phyloP scores from a whole-genome alignment of 2,113 vertebrate species.

The Aptenodytes forsteri region DNA sequence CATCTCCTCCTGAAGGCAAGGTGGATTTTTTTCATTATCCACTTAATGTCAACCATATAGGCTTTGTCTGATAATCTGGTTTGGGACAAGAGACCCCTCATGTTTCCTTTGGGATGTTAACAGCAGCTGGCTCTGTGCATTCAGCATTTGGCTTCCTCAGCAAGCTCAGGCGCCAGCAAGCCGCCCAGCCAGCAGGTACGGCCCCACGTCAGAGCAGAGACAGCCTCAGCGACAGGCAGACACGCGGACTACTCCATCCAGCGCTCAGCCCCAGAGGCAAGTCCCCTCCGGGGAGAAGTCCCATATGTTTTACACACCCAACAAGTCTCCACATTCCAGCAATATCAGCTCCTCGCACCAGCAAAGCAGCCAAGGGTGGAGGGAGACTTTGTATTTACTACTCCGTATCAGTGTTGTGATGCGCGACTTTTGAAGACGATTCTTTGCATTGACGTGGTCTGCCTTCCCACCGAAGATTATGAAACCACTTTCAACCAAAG shows the following conservation, averaged over 20 bases:
- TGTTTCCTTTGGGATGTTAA: not conserved
- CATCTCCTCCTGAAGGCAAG: not conserved
- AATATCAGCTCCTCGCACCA: not conserved
- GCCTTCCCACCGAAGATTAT: not conserved
- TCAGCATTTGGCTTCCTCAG: not conserved
- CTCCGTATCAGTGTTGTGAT: not conserved
- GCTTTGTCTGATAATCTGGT: not conserved
- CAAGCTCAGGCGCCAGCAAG: not conserved
- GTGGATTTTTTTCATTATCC: not conserved
- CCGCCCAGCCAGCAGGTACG: not conserved
- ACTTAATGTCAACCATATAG: too few relatives aligned
- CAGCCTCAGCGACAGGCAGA: not conserved
- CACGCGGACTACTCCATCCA: accelerated
- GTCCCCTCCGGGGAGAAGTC: accelerated
- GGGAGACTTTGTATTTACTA: not conserved
- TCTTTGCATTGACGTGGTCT: not conserved
- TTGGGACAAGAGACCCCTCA: not conserved
- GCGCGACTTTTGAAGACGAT: not conserved
- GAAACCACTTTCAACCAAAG: not conserved
- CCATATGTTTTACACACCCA: accelerated
- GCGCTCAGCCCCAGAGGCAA: not conserved
- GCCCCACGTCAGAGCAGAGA: not conserved
- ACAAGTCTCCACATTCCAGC: not conserved
- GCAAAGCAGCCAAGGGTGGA: not conserved
- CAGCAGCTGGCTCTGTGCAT: not conserved